Percentiles rank a stretch among this genome's conserved stretches.
Conservation (phyloP, 2,797 vertebrate species). For the Momotus momota region DNA sequence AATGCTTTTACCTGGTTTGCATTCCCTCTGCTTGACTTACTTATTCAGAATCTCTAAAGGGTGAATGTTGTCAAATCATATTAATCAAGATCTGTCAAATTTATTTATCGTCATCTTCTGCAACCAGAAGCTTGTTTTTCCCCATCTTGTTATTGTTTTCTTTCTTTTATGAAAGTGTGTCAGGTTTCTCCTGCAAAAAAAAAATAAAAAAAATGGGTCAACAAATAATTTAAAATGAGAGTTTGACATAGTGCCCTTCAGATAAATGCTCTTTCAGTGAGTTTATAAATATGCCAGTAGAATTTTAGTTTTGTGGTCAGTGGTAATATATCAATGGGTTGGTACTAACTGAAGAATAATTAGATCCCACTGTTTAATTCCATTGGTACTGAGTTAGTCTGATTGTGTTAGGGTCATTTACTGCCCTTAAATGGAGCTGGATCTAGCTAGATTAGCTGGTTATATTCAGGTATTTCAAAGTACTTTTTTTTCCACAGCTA, state of each 20-base stretch:
- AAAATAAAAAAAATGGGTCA: background rate
- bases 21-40: background rate
- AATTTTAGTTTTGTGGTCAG: background rate
- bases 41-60: background rate
- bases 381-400: background rate
- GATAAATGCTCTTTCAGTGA: background rate
- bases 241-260: background rate
- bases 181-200: background rate
- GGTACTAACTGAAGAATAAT: background rate
- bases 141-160: background rate
- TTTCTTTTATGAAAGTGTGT: background rate
- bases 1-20: background rate
- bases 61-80: background rate
- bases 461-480: background rate
- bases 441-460: background rate
- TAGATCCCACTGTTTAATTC: background rate
- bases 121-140: background rate
- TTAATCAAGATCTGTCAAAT: background rate
- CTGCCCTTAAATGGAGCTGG: background rate
- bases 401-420: background rate
- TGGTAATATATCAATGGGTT: background rate
- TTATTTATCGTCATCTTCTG: background rate
- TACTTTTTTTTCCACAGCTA: background rate
- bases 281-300: background rate
- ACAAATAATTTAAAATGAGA: background rate